Base-by-base conservation (phyloP, 2,797 vertebrate species). In the Hozukius guyotensis region DNA sequence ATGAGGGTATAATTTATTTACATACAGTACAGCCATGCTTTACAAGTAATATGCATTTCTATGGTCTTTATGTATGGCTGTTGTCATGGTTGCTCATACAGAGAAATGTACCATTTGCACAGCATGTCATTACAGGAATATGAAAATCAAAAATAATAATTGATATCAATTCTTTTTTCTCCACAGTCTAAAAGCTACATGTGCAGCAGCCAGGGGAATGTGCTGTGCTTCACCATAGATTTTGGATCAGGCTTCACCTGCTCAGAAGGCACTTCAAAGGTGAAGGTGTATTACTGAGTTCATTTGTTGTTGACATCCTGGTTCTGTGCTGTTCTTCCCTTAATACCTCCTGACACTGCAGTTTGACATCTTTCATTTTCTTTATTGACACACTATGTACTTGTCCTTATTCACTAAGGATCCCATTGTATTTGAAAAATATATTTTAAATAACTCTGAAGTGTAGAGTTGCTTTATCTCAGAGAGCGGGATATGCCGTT, bases 181-280 rank as follows among this genome's bases (percentile, higher is more conserved):
- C 76, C 16, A 81, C 93, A 99, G 98, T 97, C 97, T 52, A 98
- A 96, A 94, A 97, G 96, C 59, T 98, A 98, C 87, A 86, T 89
- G 83, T 98, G 98, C 95, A 97, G 96, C 91, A 97, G 96, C 94
- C 97, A 97, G 94, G 97, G 97, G 77, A 97, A 94, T 36, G 77
- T 90, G 4, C 89, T 98, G 57, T 95, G 96, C 91, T 97, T 99
- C 93, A 97, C 95, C 2, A 67, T 99, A 3, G 97, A 99, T 92
- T 98, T 99, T 76, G 92, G 95, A 32, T 93, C 96, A 29, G 98
- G 98, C 81, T 98, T 99, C 94, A 97, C 95, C 84, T 99, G 98
- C 93, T 96, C 96, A 52, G 96, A 99, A 82, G 95, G 90, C 80
- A 92, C 94, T 90, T 97, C 97, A 29, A 97, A 98, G 97, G 98